phyloP scores from a whole-genome alignment of 2,888 invertebrate species.

The Pogonocherus hispidulus region DNA sequence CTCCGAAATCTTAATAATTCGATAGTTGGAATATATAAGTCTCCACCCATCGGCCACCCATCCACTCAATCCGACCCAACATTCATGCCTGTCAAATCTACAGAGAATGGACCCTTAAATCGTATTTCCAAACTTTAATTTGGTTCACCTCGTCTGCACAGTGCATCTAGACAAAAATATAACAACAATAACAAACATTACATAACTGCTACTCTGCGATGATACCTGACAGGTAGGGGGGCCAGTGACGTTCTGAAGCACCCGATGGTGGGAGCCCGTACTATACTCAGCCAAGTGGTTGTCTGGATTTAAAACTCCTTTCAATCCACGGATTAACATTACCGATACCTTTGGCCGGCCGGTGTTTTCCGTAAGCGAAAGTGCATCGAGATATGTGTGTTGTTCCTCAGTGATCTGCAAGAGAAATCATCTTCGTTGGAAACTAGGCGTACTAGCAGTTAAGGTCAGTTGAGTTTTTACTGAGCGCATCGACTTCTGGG shows the following conservation, averaged over 20 bases:
- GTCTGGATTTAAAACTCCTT: conserved; percentile 47
- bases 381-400: conserved; percentile 42
- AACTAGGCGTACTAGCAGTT: conserved; percentile 10
- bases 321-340: conserved; percentile 47
- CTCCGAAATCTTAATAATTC: too few species aligned
- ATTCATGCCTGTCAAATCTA: too few species aligned
- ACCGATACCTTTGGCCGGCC: conserved; percentile 35
- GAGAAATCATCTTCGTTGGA: conserved; percentile 11
- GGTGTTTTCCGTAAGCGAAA: conserved; percentile 43
- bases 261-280: conserved; percentile 49
- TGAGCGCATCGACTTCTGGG: neutral
- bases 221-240: conserved; percentile 38
- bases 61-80: too few species aligned
- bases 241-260: conserved; percentile 40
- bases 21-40: too few species aligned
- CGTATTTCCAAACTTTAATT: too few species aligned
- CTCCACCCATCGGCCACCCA: too few species aligned
- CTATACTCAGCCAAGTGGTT: conserved; percentile 41
- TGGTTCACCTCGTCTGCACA: too few species aligned
- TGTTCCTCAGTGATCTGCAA: conserved; percentile 29
- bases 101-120: too few species aligned
- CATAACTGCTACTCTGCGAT: conserved; percentile 32
- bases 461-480: conserved; percentile 22
- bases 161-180: neutral
- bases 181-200: conserved; percentile 35